Conservation (phyloP, 2,113 vertebrate genomes). For the Phalacrocorax brasilianus region DNA sequence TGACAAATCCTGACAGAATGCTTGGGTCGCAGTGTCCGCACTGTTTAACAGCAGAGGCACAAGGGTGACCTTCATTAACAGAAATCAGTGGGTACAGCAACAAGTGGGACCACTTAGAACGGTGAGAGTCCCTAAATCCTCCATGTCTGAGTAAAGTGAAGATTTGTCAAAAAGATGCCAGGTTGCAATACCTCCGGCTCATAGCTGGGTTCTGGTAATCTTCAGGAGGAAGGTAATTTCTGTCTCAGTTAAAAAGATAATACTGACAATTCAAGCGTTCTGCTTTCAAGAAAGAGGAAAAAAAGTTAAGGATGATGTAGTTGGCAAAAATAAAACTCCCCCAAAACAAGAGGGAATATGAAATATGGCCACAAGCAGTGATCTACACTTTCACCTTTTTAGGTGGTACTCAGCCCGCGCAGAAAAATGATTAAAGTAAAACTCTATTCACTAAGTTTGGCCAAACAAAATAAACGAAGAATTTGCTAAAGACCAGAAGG, state of each 20-base stretch:
- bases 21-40: not conserved
- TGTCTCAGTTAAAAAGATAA: not conserved
- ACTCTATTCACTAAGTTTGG: not conserved
- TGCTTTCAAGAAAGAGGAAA: not conserved
- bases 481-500: conserved; percentile 30
- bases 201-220: not conserved
- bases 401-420: not conserved
- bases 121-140: not conserved
- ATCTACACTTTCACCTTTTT: not conserved
- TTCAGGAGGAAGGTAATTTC: not conserved
- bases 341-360: not conserved
- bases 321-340: not conserved
- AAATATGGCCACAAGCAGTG: not conserved
- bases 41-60: not conserved
- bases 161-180: not conserved
- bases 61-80: not conserved
- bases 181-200: not conserved
- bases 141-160: not conserved
- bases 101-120: not conserved
- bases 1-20: rapidly evolving
- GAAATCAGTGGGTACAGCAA: not conserved
- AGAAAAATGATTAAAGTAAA: not conserved
- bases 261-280: not conserved
- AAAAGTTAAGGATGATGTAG: not conserved
- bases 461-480: conserved; percentile 30